Conservation (phyloP, 2,797 vertebrate species). For the Sardinella longiceps region DNA sequence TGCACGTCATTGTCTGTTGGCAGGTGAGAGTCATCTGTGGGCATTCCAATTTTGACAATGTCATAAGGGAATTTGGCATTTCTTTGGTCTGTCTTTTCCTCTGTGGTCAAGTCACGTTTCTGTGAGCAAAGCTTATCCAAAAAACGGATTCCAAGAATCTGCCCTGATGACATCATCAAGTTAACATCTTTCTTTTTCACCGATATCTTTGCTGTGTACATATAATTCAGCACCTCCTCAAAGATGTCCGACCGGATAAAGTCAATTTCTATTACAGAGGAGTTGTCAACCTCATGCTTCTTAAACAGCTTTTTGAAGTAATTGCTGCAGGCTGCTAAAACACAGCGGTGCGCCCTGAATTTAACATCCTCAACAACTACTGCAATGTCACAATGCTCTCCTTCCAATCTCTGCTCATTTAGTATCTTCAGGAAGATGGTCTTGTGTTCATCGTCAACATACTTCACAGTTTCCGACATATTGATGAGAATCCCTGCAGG, state of each 20-base stretch:
- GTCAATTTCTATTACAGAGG: conserved; percentile 98
- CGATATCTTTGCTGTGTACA: conserved; percentile 96
- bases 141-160: conserved; percentile 95
- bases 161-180: conserved; percentile 98
- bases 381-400: conserved; percentile 97
- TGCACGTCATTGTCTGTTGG: conserved; percentile 80
- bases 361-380: conserved; percentile 98
- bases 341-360: conserved; percentile 94
- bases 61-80: conserved; percentile 87
- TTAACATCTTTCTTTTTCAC: conserved; percentile 97
- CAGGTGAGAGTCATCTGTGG: conserved; percentile 87
- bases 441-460: conserved; percentile 96
- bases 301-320: conserved; percentile 99
- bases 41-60: conserved; percentile 90
- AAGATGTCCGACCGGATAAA: conserved; percentile 97
- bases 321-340: conserved; percentile 96
- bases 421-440: conserved; percentile 95
- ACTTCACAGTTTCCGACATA: conserved; percentile 98
- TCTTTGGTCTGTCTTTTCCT: conserved; percentile 82
- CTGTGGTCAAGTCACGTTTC: conserved; percentile 91
- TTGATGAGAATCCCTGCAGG: conserved; percentile 58
- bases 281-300: conserved; percentile 96
- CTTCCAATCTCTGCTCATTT: conserved; percentile 95
- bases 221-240: conserved; percentile 96
- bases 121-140: conserved; percentile 95